Evolutionary conservation across 2,113 vertebrate species (phyloP).

Genomic region (Cebus imitator): DNA sequence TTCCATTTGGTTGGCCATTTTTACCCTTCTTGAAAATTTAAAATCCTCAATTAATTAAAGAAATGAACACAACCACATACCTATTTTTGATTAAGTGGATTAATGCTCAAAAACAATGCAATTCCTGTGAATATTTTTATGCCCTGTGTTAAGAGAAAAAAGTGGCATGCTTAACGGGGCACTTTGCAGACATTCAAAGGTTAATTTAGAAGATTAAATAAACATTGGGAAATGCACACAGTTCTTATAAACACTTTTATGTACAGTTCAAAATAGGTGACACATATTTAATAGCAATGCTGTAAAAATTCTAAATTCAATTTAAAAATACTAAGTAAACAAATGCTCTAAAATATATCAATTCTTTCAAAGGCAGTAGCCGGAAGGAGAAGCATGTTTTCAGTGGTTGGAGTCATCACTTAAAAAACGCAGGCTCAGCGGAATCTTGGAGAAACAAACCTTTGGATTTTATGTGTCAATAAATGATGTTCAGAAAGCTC

Average conservation of each 20-base stretch:
- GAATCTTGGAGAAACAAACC: not conserved
- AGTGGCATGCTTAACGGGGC: conserved; percentile 47
- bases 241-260: conserved; percentile 54
- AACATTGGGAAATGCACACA: conserved; percentile 12
- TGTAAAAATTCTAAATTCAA: conserved; percentile 36
- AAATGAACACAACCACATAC: not conserved
- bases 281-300: conserved; percentile 38
- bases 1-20: not conserved
- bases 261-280: conserved; percentile 41
- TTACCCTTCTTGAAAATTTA: not conserved
- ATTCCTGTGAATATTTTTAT: conserved; percentile 41
- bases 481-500: conserved; percentile 5
- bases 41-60: conserved; percentile 38
- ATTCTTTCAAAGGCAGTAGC: not conserved
- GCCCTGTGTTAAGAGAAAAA: not conserved
- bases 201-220: conserved; percentile 62
- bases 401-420: not conserved
- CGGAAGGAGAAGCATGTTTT: not conserved
- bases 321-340: conserved; percentile 56
- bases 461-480: conserved; percentile 27
- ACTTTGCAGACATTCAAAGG: conserved; percentile 60
- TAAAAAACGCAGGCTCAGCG: not conserved
- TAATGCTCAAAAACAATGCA: conserved; percentile 43
- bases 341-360: not conserved
- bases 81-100: conserved; percentile 22